Evolutionary conservation across 2,888 invertebrate species (phyloP), one percentile per base, ranked within the genome.

Genomic region (Abrostola tripartita): DNA sequence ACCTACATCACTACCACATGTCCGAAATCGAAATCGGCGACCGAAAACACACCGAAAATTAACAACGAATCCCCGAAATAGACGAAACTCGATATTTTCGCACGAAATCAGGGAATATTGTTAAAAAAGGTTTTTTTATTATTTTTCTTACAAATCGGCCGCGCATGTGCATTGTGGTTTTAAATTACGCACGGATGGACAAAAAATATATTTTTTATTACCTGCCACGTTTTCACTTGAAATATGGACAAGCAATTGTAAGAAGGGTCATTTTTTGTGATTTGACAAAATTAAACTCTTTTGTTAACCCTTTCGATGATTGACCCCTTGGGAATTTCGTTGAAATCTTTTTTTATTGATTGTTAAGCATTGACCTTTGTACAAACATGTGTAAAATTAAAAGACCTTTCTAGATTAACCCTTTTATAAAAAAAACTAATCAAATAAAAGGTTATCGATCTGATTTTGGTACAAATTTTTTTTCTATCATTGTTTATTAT

Each of bases 21-120:
- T 88, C 84, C 82, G 80, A 83, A 88, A 89, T 86, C 76, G 79
- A 81, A 88, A 83, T 83, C 83, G 77, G 81, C 85, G 84, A 82
- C 88, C 88, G 86, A 88, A 88, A 89, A 88, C 82, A 56, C 79
- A 71, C 69, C 78, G 78, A 79, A 79, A 81, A 74, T 79, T 76
- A 76, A 74, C 79, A 76, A 73, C 55, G 44, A 35, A 64, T 56
- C 61, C 65, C 62, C 57, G 49, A 68, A 85, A 84, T 84, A 76
- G 77, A 79, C 81, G 93, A 89, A 93, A 93, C 81, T 70, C 86
- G 93, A 93, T 93, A 93, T 93, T 93, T 93, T 90, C 88, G 92
- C 90, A 87, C 84, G 82, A 88, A 92, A 91, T 90, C 86, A 85
- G 87, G 88, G 89, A 91, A 91, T 91, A 91, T 90, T 91, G 88